Percentiles rank a stretch among this genome's conserved stretches.
Evolutionary conservation across 2,113 vertebrate species (phyloP).

Genomic region (Struthio camelus): DNA sequence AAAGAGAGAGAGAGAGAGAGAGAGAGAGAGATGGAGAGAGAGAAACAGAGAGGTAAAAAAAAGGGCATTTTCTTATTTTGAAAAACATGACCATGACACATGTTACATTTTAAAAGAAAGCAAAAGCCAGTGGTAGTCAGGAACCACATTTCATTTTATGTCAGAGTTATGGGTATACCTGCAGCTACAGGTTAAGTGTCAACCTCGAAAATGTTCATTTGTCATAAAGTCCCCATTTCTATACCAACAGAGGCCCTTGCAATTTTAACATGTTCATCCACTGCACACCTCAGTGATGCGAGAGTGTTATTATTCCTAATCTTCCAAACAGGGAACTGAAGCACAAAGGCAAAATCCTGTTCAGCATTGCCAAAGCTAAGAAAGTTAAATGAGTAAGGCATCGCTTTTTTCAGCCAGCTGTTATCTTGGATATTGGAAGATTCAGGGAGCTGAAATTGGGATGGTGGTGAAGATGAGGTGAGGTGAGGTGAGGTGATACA

Average conservation of each 20-base stretch:
- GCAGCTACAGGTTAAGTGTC: background rate
- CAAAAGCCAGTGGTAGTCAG: background rate
- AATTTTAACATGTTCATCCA: background rate
- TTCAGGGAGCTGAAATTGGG: background rate
- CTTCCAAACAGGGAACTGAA: background rate
- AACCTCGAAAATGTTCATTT: background rate
- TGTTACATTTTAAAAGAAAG: background rate
- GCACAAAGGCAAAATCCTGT: background rate
- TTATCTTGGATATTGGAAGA: background rate
- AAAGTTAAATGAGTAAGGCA: background rate
- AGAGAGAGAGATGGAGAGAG: background rate
- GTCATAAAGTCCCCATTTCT: background rate
- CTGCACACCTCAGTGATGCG: background rate
- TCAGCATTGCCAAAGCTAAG: background rate
- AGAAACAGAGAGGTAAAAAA: background rate
- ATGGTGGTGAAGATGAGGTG: fast-evolving
- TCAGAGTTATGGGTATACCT: background rate
- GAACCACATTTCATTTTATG: background rate
- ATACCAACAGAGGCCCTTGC: fast-evolving
- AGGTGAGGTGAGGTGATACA: background rate
- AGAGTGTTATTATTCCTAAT: background rate
- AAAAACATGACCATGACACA: fast-evolving
- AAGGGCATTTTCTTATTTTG: background rate
- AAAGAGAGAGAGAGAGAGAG: background rate
- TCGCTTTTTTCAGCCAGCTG: background rate